Percentiles rank a stretch among this genome's conserved stretches.
Evolutionary conservation across 1,140 invertebrate genomes (phyloP).

Genomic region (Heliconius congener): DNA sequence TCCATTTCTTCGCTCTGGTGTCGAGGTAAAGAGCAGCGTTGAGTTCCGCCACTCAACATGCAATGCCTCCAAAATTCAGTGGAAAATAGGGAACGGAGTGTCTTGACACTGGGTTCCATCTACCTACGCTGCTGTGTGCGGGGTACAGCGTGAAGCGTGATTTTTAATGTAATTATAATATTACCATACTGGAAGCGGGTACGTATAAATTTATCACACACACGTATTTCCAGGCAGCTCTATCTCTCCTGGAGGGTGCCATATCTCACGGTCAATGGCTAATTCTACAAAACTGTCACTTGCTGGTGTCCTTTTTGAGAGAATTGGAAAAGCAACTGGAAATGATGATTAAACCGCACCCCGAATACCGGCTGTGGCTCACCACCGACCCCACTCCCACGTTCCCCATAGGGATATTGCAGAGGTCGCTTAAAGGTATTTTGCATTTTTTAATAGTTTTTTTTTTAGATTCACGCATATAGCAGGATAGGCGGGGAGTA

Average conservation of each 20-base stretch:
- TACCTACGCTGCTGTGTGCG: too few relatives aligned
- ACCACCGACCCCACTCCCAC: slow-evolving; percentile 92
- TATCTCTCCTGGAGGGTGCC: slow-evolving; percentile 87
- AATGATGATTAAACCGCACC: slow-evolving; percentile 89
- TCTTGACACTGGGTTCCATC: too few relatives aligned
- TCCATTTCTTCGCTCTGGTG: too few relatives aligned
- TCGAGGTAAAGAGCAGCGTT: too few relatives aligned
- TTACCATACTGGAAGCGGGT: too few relatives aligned
- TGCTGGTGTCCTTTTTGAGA: slow-evolving; percentile 89
- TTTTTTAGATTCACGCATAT: too few relatives aligned
- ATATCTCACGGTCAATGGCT: slow-evolving; percentile 92
- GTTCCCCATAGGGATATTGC: slow-evolving; percentile 94
- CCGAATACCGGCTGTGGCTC: slow-evolving; percentile 95
- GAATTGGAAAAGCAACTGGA: slow-evolving; percentile 92
- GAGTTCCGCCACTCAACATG: too few relatives aligned
- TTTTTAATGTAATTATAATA: neutral
- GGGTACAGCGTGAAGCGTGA: too few relatives aligned
- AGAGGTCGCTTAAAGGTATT: slow-evolving; percentile 91
- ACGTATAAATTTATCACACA: too few relatives aligned
- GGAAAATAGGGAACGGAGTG: too few relatives aligned
- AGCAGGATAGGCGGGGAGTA: too few relatives aligned
- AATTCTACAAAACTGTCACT: slow-evolving; percentile 95
- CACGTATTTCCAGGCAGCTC: slow-evolving; percentile 82
- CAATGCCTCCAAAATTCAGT: too few relatives aligned
- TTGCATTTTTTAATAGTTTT: neutral